Percentiles rank a stretch among this genome's conserved stretches.
Conservation (phyloP, 2,888 invertebrate genomes). For the Nineta flava region DNA sequence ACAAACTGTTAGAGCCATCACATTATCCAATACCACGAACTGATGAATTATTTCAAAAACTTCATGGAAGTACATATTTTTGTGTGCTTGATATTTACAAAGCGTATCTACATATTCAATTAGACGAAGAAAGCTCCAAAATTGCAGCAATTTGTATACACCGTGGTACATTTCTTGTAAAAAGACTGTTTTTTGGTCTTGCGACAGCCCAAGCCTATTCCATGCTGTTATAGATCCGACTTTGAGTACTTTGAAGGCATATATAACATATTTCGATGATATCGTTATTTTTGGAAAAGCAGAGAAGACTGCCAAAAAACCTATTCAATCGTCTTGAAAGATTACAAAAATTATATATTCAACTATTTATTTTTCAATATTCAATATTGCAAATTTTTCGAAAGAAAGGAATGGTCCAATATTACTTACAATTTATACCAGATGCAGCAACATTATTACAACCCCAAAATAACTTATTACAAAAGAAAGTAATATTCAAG, state of each 20-base stretch:
- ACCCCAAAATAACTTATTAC: no score
- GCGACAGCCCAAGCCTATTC: slow-evolving; percentile 5
- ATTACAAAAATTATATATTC: no score
- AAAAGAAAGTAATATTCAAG: no score
- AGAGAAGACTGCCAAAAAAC: no score
- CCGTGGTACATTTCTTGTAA: slow-evolving; percentile 6
- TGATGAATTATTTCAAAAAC: slow-evolving; percentile 12
- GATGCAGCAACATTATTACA: no score
- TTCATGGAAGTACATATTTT: slow-evolving; percentile 12
- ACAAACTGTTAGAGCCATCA: slow-evolving; percentile 7
- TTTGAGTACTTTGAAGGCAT: not conserved
- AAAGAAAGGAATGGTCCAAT: no score
- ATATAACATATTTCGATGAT: not conserved
- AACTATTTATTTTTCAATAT: no score
- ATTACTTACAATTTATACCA: no score
- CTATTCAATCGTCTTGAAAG: no score
- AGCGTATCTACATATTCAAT: slow-evolving; percentile 7
- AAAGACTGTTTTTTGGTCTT: slow-evolving; percentile 8
- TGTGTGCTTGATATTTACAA: slow-evolving; percentile 12
- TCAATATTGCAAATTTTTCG: no score
- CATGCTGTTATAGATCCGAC: not conserved
- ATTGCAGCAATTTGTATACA: slow-evolving; percentile 6
- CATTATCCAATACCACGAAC: slow-evolving; percentile 18
- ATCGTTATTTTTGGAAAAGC: not conserved
- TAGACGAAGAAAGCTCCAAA: slow-evolving; percentile 7